A percentile compares a stretch with the other conserved stretches of the same genome.
These are phyloP conservation scores for Hirtodrosophila duncani DNA, from an alignment of 2,888 invertebrate species.

Conservation along the genomic window DNA sequence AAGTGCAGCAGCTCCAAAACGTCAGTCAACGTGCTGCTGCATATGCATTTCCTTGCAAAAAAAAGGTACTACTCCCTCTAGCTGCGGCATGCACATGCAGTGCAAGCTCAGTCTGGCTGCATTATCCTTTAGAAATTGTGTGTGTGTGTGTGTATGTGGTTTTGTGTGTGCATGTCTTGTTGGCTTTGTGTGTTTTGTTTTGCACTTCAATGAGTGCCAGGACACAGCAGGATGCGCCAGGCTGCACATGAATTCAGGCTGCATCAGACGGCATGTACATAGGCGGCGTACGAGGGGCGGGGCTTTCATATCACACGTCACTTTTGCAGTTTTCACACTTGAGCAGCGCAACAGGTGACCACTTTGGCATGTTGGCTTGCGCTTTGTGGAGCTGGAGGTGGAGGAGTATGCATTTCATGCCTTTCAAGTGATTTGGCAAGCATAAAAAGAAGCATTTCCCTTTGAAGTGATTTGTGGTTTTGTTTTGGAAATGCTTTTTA, in stretches of 20 bases:
- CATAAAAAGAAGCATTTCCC: constrained; percentile 36
- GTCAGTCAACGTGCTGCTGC: constrained; percentile 50
- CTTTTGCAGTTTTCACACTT: constrained; percentile 71
- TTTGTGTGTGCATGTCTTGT: constrained; percentile 13
- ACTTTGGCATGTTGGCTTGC: constrained; percentile 18
- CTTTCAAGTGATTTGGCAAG: constrained; percentile 27
- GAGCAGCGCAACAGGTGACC: constrained; percentile 53
- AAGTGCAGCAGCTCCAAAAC: constrained; percentile 49
- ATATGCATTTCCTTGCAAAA: constrained; percentile 42
- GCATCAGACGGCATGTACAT: background rate
- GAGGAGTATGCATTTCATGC: no score
- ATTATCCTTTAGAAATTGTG: constrained; percentile 65
- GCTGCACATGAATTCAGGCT: constrained; percentile 31
- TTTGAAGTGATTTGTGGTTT: no score
- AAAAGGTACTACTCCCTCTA: constrained; percentile 8
- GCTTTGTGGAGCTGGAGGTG: no score
- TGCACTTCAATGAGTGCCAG: constrained; percentile 44
- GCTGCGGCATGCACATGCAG: constrained; percentile 65
- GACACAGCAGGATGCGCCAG: constrained; percentile 42
- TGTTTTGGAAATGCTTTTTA: no score
- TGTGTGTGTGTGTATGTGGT: no score
- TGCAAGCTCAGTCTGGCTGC: constrained; percentile 50
- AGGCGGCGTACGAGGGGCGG: background rate
- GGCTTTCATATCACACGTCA: constrained; percentile 44
- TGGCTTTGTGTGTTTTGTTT: constrained; percentile 53